A percentile compares a stretch with the other conserved stretches of the same genome.
Evolutionary conservation across 2,888 invertebrate genomes (phyloP).

Genomic region (Argynnis bischoffii): DNA sequence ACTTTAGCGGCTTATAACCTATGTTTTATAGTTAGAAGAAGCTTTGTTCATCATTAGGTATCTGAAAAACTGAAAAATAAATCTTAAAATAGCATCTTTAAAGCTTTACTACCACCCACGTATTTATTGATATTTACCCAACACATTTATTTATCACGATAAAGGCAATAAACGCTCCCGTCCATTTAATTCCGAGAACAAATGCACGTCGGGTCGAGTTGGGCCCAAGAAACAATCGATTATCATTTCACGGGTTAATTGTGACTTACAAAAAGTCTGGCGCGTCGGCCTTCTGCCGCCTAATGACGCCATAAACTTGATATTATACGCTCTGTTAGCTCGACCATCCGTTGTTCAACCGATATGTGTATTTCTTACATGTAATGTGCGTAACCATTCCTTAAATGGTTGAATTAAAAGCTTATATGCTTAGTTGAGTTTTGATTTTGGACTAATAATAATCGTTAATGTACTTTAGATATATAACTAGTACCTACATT

Average conservation of each 20-base stretch:
- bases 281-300: constrained; percentile 59
- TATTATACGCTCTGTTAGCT: constrained; percentile 72
- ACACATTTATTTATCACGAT: constrained; percentile 17
- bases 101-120: neutral
- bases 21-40: neutral
- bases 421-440: too few relatives aligned
- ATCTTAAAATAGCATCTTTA: too few relatives aligned
- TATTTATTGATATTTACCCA: constrained; percentile 15
- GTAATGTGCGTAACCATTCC: constrained; percentile 13
- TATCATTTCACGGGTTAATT: constrained; percentile 75
- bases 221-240: constrained; percentile 68
- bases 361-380: constrained; percentile 41
- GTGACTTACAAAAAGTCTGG: constrained; percentile 65
- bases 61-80: too few relatives aligned
- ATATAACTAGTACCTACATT: too few relatives aligned
- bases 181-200: constrained; percentile 43
- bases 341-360: constrained; percentile 55
- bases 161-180: constrained; percentile 35
- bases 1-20: neutral
- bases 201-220: constrained; percentile 49
- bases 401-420: neutral
- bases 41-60: too few relatives aligned
- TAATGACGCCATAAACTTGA: constrained; percentile 74
- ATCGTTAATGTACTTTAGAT: too few relatives aligned
- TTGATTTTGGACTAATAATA: too few relatives aligned